A percentile compares a stretch with the other conserved stretches of the same genome.
Evolutionary conservation across 2,113 vertebrate genomes (phyloP).

Genomic region (Crotalus helleri): DNA sequence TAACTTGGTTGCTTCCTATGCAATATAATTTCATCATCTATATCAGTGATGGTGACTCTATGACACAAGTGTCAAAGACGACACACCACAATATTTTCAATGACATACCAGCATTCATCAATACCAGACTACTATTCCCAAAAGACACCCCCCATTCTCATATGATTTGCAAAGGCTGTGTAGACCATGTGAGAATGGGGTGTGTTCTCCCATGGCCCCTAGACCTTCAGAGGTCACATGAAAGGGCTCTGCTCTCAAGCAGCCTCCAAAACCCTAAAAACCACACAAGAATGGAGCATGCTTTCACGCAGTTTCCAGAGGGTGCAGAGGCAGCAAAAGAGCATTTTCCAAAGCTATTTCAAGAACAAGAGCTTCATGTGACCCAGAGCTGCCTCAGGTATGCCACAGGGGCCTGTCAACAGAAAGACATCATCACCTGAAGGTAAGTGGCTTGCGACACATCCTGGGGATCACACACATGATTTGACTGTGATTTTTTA

Average conservation of each 20-base stretch:
- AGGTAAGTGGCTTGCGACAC: not conserved
- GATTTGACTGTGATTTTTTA: not conserved
- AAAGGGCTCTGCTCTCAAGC: not conserved
- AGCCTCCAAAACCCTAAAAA: not conserved
- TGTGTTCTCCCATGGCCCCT: not conserved
- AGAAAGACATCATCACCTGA: not conserved
- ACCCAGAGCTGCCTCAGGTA: not conserved
- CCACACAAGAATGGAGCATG: not conserved
- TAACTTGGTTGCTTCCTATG: not conserved
- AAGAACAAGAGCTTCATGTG: not conserved
- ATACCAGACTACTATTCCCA: not conserved
- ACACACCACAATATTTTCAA: not conserved
- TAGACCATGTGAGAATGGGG: not conserved
- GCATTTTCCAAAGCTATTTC: not conserved
- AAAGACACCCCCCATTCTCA: not conserved
- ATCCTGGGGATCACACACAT: not conserved
- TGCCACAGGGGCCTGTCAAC: not conserved
- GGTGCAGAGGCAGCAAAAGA: not conserved
- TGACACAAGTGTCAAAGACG: not conserved
- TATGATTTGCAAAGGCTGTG: not conserved
- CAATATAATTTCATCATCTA: not conserved
- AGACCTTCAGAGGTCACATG: not conserved
- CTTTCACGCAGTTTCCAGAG: not conserved
- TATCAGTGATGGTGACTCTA: not conserved
- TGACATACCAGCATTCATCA: not conserved